Percentiles rank a stretch among this genome's conserved stretches.
These are phyloP conservation scores for Cremastinae sp. DNA, from an alignment of 2,888 invertebrate genomes.

Conservation along the genomic window DNA sequence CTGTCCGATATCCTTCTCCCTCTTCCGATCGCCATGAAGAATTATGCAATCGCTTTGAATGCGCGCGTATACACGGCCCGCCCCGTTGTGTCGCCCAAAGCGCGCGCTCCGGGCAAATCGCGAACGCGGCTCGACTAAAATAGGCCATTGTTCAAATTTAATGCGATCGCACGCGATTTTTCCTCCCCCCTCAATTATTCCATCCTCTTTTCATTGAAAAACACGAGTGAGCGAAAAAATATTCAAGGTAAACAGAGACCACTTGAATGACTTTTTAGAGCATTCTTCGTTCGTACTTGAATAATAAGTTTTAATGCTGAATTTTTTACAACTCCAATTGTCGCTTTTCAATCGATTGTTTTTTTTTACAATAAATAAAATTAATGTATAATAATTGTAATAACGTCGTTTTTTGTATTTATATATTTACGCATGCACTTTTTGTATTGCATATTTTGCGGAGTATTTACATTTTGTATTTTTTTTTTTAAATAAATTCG, in stretches of 20 bases:
- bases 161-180: constrained; percentile 24
- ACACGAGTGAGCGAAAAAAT: constrained; percentile 17
- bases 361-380: no score
- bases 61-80: neutral
- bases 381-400: no score
- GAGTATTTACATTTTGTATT: no score
- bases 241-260: constrained; percentile 22
- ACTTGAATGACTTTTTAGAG: neutral
- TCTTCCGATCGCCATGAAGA: neutral
- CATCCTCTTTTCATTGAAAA: constrained; percentile 6
- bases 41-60: constrained; percentile 25
- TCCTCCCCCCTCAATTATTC: constrained; percentile 9
- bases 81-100: no score
- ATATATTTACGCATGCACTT: no score
- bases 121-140: constrained; percentile 68
- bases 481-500: no score
- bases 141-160: constrained; percentile 64
- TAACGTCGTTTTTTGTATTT: no score
- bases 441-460: no score
- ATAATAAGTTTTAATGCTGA: no score
- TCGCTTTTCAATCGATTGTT: no score
- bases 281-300: no score
- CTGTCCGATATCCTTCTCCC: constrained; percentile 42
- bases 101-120: constrained; percentile 14
- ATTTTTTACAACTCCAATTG: no score